Conservation (phyloP, 1,140 invertebrate genomes). For the Batillaria attramentaria region DNA sequence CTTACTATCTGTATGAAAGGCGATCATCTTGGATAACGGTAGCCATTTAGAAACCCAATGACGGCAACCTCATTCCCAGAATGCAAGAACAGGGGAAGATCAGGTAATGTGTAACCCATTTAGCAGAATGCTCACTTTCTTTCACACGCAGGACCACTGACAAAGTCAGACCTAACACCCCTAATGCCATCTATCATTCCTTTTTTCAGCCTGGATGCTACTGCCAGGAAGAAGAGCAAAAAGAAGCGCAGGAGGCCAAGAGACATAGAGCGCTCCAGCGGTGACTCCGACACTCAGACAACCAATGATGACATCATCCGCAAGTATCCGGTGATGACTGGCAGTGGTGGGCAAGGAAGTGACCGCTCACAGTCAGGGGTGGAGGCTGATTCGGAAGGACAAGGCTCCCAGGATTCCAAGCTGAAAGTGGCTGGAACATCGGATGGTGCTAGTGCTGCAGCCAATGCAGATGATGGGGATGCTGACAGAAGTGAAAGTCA, state of each 20-base stretch:
- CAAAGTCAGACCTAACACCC: no score
- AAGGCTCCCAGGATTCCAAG: conserved; percentile 48
- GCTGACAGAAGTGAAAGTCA: neutral
- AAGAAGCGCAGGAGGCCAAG: conserved; percentile 61
- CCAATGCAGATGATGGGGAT: conserved; percentile 25
- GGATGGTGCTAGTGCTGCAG: conserved; percentile 38
- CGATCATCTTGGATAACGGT: no score
- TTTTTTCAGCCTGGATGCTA: conserved; percentile 51
- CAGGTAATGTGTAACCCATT: no score
- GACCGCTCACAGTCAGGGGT: conserved; percentile 59
- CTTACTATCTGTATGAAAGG: no score
- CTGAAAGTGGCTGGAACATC: conserved; percentile 23
- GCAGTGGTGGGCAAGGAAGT: conserved; percentile 24
- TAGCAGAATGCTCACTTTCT: no score
- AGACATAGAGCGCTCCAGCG: conserved; percentile 65
- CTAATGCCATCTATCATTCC: no score
- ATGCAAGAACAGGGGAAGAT: no score
- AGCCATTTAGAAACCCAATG: no score
- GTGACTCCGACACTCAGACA: conserved; percentile 66
- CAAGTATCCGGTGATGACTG: conserved; percentile 23
- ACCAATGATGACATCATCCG: conserved; percentile 51
- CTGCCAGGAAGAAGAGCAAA: conserved; percentile 62
- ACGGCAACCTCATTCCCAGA: no score
- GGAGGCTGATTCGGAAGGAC: conserved; percentile 66
- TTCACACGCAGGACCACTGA: no score